Conservation (phyloP, 2,888 invertebrate species). For the Eumerus sabulonum region DNA sequence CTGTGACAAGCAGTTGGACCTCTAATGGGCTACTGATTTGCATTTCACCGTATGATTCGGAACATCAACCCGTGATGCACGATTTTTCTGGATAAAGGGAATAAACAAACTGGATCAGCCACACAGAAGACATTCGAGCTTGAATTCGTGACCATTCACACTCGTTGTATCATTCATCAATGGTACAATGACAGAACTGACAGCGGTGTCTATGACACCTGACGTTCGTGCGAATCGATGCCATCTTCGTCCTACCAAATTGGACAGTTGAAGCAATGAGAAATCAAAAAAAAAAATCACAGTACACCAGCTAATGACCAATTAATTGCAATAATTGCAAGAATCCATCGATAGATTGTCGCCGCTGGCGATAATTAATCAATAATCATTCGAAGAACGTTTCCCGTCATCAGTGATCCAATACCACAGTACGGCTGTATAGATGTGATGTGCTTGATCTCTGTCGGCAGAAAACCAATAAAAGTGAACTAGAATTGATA, state of each 20-base stretch:
- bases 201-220: background rate
- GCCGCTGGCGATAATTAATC: slow-evolving; percentile 23
- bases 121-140: too few species aligned
- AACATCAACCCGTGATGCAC: slow-evolving; percentile 10
- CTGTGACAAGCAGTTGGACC: background rate
- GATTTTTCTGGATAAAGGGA: slow-evolving; percentile 31
- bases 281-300: background rate
- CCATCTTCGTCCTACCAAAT: slow-evolving; percentile 27
- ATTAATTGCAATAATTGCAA: slow-evolving; percentile 48
- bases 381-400: slow-evolving; percentile 32
- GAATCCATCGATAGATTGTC: slow-evolving; percentile 30
- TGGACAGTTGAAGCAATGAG: background rate
- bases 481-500: too few species aligned
- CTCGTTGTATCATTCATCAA: too few species aligned
- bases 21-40: too few species aligned
- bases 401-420: slow-evolving; percentile 36
- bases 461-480: too few species aligned
- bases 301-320: slow-evolving; percentile 52
- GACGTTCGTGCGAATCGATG: slow-evolving; percentile 33
- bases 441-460: too few species aligned
- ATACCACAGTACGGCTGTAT: too few species aligned
- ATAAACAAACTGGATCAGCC: background rate
- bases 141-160: too few species aligned
- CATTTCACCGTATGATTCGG: background rate
- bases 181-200: too few species aligned